Evolutionary conservation across 2,797 vertebrate genomes (phyloP), one percentile per base, ranked within the genome.

Genomic region (Gila robusta): DNA sequence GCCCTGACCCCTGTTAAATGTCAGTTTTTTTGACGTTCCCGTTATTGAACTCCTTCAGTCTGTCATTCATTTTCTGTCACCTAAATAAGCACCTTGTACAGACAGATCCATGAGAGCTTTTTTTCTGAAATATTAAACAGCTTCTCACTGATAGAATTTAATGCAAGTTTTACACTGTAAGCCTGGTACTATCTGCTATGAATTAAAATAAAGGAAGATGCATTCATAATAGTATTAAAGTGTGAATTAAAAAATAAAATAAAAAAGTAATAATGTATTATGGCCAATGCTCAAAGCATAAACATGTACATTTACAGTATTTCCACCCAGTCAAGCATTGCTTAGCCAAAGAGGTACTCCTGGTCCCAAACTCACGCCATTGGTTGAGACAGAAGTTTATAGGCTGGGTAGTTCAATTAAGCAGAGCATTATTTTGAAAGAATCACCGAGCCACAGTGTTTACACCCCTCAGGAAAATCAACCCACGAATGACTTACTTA

Each of bases 41-140:
- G 1, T 52, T 72, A 49, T 80, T 80, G 54, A 85, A 80, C 41
- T 85, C 39, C 19, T 80, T 73, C 69, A 66, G 39, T 47, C 49
- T 82, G 81, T 62, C 49, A 59, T 72, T 73, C 37, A 73, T 71
- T 16, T 72, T 21, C 52, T 62, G 49, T 71, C 49, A 47, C 26
- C 28, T 80, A 80, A 80, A 80, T 49, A 8, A 80, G 12, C 21
- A 71, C 44, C 64, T 70, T 71, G 73, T 41, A 10, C 32, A 67
- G 23, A 44, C 26, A 12, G 26, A 37, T 41, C 7, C 23, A 77
- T n/a, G 19, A 78, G 35, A n/a, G 21, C n/a, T 28, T 64, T 81
- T 81, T n/a, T 23, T 6, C 17, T 49, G 19, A 67, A 67, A 49
- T 23, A 35, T 80, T 11, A 19, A 11, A 64, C 5, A 1, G 37